Conservation (phyloP, 2,888 invertebrate genomes). For the Drosophila limbata region DNA sequence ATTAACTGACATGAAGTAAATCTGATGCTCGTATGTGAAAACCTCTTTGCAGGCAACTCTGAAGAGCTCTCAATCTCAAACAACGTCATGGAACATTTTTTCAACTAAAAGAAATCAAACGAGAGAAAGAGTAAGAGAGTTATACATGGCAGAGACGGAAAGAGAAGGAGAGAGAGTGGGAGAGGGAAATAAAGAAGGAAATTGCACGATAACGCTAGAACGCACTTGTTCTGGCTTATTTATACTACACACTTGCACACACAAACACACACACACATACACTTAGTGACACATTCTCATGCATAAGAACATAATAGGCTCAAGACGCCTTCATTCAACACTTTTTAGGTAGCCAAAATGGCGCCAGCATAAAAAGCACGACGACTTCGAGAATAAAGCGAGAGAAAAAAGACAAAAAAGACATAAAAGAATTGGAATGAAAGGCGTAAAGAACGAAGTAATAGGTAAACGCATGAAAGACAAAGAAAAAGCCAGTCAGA, state of each 20-base stretch:
- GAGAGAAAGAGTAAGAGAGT: background rate
- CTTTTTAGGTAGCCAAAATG: conserved; percentile 74
- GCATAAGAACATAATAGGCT: conserved; percentile 69
- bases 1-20: conserved; percentile 48
- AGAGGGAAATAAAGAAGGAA: conserved; percentile 35
- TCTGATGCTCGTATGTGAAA: conserved; percentile 10
- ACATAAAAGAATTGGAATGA: conserved; percentile 43
- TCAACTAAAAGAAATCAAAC: conserved; percentile 47
- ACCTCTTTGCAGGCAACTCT: conserved; percentile 12
- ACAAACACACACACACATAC: conserved; percentile 26
- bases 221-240: conserved; percentile 62
- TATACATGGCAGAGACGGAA: background rate
- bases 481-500: conserved; percentile 44
- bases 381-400: conserved; percentile 27
- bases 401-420: conserved; percentile 1
- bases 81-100: conserved; percentile 32
- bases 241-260: conserved; percentile 34
- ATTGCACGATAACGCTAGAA: conserved; percentile 68
- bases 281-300: conserved; percentile 2
- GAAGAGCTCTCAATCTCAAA: conserved; percentile 41
- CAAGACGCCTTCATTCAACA: conserved; percentile 78
- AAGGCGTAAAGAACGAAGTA: conserved; percentile 56
- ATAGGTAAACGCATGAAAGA: conserved; percentile 62
- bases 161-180: background rate
- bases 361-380: conserved; percentile 71